A percentile compares a stretch with the other conserved stretches of the same genome.
phyloP scores from a whole-genome alignment of 2,113 vertebrate species.

The Zapornia atra region DNA sequence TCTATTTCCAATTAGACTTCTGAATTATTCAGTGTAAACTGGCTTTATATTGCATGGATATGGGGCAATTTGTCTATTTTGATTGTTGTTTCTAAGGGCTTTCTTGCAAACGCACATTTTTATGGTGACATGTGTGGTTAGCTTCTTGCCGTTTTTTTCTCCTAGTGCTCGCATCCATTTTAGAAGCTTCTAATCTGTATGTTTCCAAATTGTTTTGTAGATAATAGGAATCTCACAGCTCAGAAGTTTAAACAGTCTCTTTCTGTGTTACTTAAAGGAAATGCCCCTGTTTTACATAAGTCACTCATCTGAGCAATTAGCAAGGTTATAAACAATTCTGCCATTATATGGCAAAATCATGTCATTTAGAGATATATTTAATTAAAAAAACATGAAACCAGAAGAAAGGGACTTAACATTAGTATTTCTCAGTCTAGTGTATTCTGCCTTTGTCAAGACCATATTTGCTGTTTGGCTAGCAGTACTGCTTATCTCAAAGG shows the following conservation, averaged over 20 bases:
- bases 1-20: background rate
- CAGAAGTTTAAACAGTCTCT: background rate
- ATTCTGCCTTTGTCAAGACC: background rate
- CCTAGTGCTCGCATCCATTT: background rate
- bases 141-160: background rate
- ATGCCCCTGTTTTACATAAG: background rate
- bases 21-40: conserved; percentile 17
- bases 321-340: background rate
- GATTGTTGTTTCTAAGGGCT: background rate
- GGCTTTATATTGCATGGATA: background rate
- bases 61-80: background rate
- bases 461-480: background rate
- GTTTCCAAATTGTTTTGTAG: background rate
- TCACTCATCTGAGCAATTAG: background rate
- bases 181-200: background rate
- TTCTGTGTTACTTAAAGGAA: background rate
- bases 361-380: background rate
- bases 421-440: background rate
- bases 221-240: background rate
- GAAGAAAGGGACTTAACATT: background rate
- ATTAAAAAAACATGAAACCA: background rate
- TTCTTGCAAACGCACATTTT: background rate
- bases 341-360: background rate
- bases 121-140: background rate
- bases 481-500: background rate